Conservation (phyloP, 2,113 vertebrate genomes). For the Odontophorus gujanensis region DNA sequence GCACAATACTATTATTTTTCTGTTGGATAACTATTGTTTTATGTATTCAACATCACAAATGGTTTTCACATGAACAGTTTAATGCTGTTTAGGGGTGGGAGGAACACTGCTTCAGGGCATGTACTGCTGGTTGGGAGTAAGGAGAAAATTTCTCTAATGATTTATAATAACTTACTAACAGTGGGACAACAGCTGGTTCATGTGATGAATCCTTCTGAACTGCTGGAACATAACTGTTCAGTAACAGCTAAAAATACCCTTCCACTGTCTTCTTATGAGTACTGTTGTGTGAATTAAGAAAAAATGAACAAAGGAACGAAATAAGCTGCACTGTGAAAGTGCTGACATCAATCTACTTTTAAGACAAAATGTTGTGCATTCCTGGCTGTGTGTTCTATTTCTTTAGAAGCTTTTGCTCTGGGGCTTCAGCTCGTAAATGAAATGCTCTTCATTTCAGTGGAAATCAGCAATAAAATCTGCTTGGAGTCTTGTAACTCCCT, state of each 20-base stretch:
- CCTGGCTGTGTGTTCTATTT: background rate
- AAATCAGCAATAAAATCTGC: background rate
- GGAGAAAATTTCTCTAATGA: background rate
- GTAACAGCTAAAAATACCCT: background rate
- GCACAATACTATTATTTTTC: background rate
- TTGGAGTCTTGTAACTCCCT: constrained; percentile 27
- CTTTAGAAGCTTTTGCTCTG: background rate
- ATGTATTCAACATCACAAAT: background rate
- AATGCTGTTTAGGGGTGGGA: background rate
- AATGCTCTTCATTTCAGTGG: background rate
- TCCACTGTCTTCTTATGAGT: background rate
- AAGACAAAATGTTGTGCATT: background rate
- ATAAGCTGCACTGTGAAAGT: background rate
- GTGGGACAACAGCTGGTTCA: background rate
- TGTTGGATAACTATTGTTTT: background rate
- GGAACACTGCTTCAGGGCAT: background rate
- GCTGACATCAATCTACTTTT: background rate
- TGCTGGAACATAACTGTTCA: background rate
- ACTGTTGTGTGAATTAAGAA: background rate
- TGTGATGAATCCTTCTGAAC: background rate
- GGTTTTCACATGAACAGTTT: background rate
- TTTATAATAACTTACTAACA: background rate
- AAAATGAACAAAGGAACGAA: background rate
- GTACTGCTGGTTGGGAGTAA: background rate
- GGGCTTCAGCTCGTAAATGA: background rate